Evolutionary conservation across 2,888 invertebrate genomes (phyloP), one percentile per base, ranked within the genome.

Genomic region (Idaea biselata): DNA sequence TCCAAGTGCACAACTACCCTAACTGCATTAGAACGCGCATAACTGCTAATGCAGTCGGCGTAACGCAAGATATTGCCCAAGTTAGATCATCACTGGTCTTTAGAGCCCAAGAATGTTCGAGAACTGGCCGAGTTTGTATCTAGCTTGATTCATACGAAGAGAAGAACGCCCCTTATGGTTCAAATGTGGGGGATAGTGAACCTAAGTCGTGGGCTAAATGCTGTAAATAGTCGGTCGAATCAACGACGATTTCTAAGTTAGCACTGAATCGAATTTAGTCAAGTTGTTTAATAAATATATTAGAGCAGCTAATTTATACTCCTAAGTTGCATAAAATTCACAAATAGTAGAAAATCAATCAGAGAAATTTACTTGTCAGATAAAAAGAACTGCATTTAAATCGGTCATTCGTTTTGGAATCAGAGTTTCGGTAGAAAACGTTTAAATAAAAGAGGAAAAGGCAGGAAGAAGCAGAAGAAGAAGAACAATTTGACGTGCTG

Each of bases 41-140:
- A 44, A 44, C 44, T 44, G 44, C n/a, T 85, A 83, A 82, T 83
- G 86, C 85, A 83, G 75, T 75, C 73, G 82, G 86, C 76, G 84
- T 89, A 87, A 85, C 83, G 76, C 74, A 73, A 84, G 86, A 86
- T 86, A 90, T 83, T 75, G 79, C 77, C 67, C 77, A 89, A 90
- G 82, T 90, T 90, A 75, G 84, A 79, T 85, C 88, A 87, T 89
- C 87, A 87, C 80, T 68, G 82, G 77, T 73, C 79, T 74, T 76
- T 73, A 70, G 74, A 74, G 74, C 74, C 76, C 69, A 68, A 68
- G 66, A 65, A 67, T 68, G 65, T 68, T 60, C 60, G 18, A 56
- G 56, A 56, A 56, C 18, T 18, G 7, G 8, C 55, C 17, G 16
- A 44, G 44, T 44, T 44, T 44, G 44, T 44, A 14, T 14, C 11